Conservation (phyloP, 2,888 invertebrate species). For the Oxycera nigricornis region DNA sequence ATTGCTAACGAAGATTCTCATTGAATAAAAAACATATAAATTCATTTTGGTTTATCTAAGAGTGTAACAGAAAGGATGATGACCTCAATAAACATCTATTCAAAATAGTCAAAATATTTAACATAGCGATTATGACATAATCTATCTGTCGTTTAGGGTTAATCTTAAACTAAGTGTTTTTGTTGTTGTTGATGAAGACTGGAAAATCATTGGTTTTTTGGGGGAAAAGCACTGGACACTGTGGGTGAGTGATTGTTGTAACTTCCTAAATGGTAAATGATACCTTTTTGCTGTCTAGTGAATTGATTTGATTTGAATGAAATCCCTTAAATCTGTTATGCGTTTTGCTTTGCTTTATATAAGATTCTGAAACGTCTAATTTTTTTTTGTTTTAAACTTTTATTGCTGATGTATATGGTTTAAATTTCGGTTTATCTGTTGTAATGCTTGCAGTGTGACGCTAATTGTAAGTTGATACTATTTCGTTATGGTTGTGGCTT, state of each 20-base stretch:
- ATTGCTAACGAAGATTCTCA: conserved; percentile 2
- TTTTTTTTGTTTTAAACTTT: conserved; percentile 33
- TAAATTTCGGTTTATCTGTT: conserved; percentile 43
- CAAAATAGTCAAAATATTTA: not conserved
- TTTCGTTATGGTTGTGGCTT: conserved; percentile 21
- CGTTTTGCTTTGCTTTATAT: not conserved
- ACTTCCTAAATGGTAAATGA: conserved; percentile 20
- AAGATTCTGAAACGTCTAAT: conserved; percentile 20
- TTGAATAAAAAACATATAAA: conserved; percentile 2
- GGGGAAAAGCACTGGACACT: not conserved
- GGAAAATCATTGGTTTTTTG: not conserved
- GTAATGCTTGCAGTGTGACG: conserved; percentile 25
- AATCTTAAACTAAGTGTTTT: not conserved
- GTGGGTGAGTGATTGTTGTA: not conserved
- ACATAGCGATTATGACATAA: not conserved
- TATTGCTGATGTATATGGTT: conserved; percentile 44
- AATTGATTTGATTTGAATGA: not conserved
- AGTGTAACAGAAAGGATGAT: not conserved
- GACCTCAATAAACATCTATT: not conserved
- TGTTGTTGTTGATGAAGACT: not conserved
- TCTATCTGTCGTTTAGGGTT: not conserved
- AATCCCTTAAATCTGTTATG: conserved; percentile 26
- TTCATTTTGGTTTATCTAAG: not conserved
- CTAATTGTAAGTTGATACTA: conserved; percentile 11
- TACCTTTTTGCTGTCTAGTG: conserved; percentile 23